phyloP scores from a whole-genome alignment of 2,888 invertebrate genomes.

The Mesoligia furuncula region DNA sequence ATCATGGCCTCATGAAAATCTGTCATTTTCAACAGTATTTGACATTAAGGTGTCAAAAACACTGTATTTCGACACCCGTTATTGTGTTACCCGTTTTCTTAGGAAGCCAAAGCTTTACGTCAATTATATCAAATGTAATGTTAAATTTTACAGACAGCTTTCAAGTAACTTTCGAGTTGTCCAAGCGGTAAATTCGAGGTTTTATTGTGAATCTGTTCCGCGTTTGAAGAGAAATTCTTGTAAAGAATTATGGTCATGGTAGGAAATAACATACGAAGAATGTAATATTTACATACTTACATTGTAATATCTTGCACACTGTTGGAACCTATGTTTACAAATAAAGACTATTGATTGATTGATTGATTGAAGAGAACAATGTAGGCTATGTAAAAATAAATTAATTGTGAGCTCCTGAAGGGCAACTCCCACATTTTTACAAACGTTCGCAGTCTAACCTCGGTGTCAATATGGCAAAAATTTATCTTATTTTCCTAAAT shows the following conservation, averaged over 20 bases:
- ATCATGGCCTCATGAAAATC: no score
- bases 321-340: no score
- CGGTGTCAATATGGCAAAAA: not conserved
- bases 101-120: not conserved
- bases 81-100: no score
- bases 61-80: no score
- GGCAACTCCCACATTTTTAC: not conserved
- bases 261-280: no score
- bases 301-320: no score
- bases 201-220: conserved; percentile 24
- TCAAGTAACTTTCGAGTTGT: conserved; percentile 14
- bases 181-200: conserved; percentile 4
- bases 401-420: not conserved
- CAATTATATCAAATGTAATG: conserved; percentile 39
- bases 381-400: not conserved
- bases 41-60: no score
- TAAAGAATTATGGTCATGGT: no score
- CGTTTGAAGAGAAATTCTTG: conserved; percentile 1
- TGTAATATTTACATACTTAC: no score
- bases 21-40: no score
- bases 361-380: no score
- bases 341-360: no score
- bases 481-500: not conserved
- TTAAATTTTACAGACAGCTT: conserved; percentile 19
- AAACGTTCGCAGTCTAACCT: not conserved